phyloP scores from a whole-genome alignment of 2,113 vertebrate genomes.

The Willisornis vidua region DNA sequence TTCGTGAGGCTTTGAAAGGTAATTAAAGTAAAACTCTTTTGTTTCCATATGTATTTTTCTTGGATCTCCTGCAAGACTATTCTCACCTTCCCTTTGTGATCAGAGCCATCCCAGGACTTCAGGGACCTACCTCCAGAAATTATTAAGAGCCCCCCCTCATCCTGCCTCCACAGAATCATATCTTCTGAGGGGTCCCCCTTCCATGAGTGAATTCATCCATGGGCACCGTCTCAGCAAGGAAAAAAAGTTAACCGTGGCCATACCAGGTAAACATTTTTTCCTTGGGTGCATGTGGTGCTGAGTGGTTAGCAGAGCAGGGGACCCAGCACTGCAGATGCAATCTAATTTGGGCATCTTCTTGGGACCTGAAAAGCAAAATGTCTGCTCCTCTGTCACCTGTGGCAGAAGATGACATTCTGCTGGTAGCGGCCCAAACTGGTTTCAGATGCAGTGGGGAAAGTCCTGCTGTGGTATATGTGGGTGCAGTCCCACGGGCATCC shows the following conservation, averaged over 20 bases:
- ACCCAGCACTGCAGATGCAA: conserved; percentile 7
- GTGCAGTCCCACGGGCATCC: neutral
- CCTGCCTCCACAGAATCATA: conserved; percentile 81
- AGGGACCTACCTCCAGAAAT: conserved; percentile 82
- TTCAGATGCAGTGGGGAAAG: conserved; percentile 40
- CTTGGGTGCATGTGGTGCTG: conserved; percentile 82
- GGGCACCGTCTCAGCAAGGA: conserved; percentile 84
- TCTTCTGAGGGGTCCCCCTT: conserved; percentile 82
- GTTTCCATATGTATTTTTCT: conserved; percentile 84
- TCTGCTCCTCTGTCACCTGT: neutral
- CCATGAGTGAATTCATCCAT: conserved; percentile 83
- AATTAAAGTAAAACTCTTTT: conserved; percentile 86
- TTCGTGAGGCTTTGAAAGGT: conserved; percentile 75
- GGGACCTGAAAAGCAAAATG: conserved; percentile 19
- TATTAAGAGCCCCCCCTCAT: conserved; percentile 82
- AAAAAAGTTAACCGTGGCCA: conserved; percentile 85
- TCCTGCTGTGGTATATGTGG: neutral
- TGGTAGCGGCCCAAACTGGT: neutral
- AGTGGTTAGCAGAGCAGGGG: conserved; percentile 55
- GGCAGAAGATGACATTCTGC: conserved; percentile 37
- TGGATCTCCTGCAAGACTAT: conserved; percentile 86
- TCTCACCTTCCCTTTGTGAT: conserved; percentile 88
- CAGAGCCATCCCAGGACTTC: conserved; percentile 85
- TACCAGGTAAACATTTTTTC: conserved; percentile 85
- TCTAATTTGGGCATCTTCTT: conserved; percentile 55